Conservation (phyloP, 2,113 vertebrate species). For the Dicerorhinus sumatrensis region DNA sequence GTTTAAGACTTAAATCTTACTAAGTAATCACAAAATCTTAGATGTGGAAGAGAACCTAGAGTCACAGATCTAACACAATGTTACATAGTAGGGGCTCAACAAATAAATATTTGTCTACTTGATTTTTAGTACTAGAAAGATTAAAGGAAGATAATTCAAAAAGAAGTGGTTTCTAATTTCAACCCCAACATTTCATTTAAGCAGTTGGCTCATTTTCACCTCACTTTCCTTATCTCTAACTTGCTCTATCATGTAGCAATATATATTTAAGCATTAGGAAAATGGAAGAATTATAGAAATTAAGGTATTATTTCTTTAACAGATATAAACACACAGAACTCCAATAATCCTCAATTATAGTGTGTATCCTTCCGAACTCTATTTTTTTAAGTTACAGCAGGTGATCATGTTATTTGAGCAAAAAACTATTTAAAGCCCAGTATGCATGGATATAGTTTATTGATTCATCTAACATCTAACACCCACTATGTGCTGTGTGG, state of each 20-base stretch:
- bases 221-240: background rate
- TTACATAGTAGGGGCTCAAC: background rate
- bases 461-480: background rate
- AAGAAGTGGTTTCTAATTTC: background rate
- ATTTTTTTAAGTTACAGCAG: background rate
- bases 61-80: background rate
- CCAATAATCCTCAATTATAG: background rate
- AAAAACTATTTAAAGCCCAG: background rate
- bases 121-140: background rate
- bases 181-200: background rate
- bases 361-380: background rate
- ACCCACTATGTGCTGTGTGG: background rate
- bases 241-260: background rate
- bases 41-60: background rate
- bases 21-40: slow-evolving; percentile 25
- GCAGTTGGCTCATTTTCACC: background rate
- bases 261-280: background rate
- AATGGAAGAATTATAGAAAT: background rate
- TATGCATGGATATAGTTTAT: background rate
- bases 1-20: background rate
- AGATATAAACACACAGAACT: background rate
- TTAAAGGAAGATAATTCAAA: background rate
- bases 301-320: background rate
- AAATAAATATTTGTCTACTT: slow-evolving; percentile 2
- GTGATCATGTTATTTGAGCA: background rate